These are phyloP conservation scores for Apogon hyalosoma DNA, from an alignment of 2,797 vertebrate genomes.

Conservation along the genomic window DNA sequence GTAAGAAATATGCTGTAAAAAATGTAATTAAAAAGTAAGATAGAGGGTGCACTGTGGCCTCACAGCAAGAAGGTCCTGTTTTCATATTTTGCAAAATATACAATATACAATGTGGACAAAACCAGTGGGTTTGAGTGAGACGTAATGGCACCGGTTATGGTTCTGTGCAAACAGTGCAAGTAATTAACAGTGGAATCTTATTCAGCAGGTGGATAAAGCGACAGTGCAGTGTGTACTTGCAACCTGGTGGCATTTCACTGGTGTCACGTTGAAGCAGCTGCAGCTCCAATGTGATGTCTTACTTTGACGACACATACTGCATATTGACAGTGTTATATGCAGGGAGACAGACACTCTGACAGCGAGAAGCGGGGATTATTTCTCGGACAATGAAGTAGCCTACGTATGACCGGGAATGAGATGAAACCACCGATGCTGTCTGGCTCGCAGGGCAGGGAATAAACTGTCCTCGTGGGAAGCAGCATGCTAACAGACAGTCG, in stretches of 20 bases:
- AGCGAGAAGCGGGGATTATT: slow-evolving; percentile 60
- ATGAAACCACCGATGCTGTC: slow-evolving; percentile 49
- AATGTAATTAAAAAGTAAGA: no score
- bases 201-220: no score
- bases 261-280: slow-evolving; percentile 34
- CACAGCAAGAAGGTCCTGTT: no score
- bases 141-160: no score
- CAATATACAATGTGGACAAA: no score
- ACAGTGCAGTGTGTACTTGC: slow-evolving; percentile 18
- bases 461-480: slow-evolving; percentile 53
- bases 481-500: slow-evolving; percentile 25
- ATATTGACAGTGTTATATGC: slow-evolving; percentile 33
- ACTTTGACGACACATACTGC: slow-evolving; percentile 36
- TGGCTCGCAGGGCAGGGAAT: slow-evolving; percentile 57
- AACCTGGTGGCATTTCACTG: slow-evolving; percentile 39
- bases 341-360: slow-evolving; percentile 34
- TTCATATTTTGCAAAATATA: no score
- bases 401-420: slow-evolving; percentile 66
- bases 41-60: no score
- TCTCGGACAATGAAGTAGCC: slow-evolving; percentile 73
- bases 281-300: slow-evolving; percentile 31
- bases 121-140: no score
- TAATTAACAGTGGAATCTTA: no score
- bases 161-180: no score
- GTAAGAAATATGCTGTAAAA: no score